Evolutionary conservation across 2,797 vertebrate species (phyloP).

Genomic region (Dicrostonyx torquatus): DNA sequence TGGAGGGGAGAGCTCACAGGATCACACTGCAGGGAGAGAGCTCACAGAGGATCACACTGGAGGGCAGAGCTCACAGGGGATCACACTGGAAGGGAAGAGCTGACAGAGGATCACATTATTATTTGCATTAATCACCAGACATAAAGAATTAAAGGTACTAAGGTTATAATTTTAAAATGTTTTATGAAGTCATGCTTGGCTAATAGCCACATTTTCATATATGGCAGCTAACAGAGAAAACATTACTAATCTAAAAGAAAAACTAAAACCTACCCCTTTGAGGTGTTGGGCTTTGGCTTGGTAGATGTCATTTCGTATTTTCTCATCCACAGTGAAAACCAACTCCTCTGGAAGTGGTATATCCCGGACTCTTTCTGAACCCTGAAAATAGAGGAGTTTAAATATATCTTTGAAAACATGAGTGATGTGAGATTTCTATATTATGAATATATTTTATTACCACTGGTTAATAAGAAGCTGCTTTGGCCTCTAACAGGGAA

Average conservation of each 20-base stretch:
- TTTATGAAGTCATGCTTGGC: not conserved
- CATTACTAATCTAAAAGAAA: slow-evolving; percentile 36
- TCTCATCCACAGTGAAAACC: slow-evolving; percentile 92
- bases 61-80: not conserved
- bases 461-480: too few relatives aligned
- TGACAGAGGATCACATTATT: not conserved
- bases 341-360: slow-evolving; percentile 92
- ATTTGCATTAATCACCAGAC: slow-evolving; percentile 31
- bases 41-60: not conserved
- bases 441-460: too few relatives aligned
- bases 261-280: slow-evolving; percentile 85
- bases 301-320: slow-evolving; percentile 86
- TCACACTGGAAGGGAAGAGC: not conserved
- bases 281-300: slow-evolving; percentile 90
- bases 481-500: too few relatives aligned
- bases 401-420: not conserved
- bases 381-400: slow-evolving; percentile 83
- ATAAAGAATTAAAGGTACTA: not conserved
- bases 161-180: not conserved
- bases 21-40: not conserved
- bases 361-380: slow-evolving; percentile 88
- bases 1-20: not conserved
- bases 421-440: not conserved
- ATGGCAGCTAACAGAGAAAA: not conserved
- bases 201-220: not conserved